A percentile compares a stretch with the other conserved stretches of the same genome.
Evolutionary conservation across 2,113 vertebrate genomes (phyloP).

Genomic region (Sarotherodon lohbergeri): DNA sequence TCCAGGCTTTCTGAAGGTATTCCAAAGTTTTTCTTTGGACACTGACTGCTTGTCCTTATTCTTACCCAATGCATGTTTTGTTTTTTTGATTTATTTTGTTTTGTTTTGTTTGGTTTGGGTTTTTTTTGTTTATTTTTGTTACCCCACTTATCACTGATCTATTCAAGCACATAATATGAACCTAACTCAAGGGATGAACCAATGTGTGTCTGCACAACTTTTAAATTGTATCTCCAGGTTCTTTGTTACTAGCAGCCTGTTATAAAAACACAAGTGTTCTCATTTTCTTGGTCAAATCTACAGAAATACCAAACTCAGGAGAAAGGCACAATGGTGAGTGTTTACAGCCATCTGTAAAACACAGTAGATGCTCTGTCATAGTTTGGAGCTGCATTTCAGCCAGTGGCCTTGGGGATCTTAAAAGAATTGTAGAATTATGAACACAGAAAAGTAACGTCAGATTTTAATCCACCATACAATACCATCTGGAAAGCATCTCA

Average conservation of each 20-base stretch:
- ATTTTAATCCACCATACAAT: background rate
- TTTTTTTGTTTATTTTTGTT: background rate
- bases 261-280: background rate
- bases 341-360: no score
- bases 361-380: no score
- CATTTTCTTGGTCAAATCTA: background rate
- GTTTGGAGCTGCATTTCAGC: background rate
- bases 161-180: background rate
- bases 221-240: background rate
- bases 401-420: background rate
- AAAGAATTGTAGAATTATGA: background rate
- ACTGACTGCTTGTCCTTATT: background rate
- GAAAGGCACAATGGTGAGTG: background rate
- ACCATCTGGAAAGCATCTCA: background rate
- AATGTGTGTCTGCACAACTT: background rate
- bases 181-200: background rate
- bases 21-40: background rate
- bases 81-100: background rate
- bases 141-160: background rate
- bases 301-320: background rate
- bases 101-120: fast-evolving
- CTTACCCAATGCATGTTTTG: background rate
- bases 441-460: background rate
- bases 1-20: background rate
- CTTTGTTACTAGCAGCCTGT: background rate